phyloP scores from a whole-genome alignment of 2,797 vertebrate species.

The Limosa lapponica region DNA sequence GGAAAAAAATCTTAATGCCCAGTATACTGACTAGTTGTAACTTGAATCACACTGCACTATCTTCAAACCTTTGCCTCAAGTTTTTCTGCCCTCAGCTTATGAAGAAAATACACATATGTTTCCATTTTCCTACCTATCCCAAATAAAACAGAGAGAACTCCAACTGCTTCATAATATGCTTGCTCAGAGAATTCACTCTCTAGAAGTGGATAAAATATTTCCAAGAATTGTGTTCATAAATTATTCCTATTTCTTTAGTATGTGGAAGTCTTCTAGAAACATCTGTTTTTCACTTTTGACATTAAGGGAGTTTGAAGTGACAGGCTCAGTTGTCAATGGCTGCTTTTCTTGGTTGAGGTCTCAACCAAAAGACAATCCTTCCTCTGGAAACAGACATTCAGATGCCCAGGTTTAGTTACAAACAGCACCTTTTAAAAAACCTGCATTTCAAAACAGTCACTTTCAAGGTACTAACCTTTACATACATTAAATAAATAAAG shows the following conservation, averaged over 20 bases:
- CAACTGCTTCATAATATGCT: not conserved
- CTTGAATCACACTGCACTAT: not conserved
- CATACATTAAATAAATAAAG: not conserved
- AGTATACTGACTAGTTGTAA: not conserved
- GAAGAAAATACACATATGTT: not conserved
- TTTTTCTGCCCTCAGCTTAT: not conserved
- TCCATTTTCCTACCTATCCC: not conserved
- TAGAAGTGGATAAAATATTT: not conserved
- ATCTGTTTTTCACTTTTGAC: not conserved
- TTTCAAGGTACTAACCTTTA: not conserved
- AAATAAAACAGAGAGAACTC: not conserved
- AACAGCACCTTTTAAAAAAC: not conserved
- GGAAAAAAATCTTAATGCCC: not conserved
- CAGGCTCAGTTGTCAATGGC: not conserved
- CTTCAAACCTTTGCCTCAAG: not conserved
- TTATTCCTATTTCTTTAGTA: not conserved
- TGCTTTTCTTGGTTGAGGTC: not conserved
- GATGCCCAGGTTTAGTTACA: not conserved
- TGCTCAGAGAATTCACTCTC: not conserved
- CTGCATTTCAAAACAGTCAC: not conserved
- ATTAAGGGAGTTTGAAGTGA: not conserved
- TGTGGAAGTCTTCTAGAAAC: not conserved
- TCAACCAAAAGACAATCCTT: not conserved
- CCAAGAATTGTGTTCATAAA: not conserved
- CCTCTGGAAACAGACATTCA: not conserved